Evolutionary conservation across 2,888 invertebrate species (phyloP).

Genomic region (Harpalus rufipes): DNA sequence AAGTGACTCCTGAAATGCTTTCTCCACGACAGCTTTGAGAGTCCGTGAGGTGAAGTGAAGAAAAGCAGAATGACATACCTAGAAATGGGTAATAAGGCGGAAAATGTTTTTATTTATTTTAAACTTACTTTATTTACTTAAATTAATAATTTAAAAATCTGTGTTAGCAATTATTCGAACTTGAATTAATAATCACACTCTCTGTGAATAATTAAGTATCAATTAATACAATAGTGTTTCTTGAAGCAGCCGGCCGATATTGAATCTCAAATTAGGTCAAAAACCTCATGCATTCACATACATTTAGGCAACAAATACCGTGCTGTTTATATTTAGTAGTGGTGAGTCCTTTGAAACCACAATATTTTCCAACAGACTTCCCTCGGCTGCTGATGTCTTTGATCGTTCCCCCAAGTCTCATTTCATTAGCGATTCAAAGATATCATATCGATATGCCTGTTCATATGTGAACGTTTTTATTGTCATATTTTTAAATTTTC

Average conservation of each 20-base stretch:
- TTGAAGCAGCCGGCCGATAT: constrained; percentile 31
- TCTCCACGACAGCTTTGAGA: no score
- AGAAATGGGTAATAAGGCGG: no score
- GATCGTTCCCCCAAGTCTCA: constrained; percentile 34
- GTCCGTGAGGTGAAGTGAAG: no score
- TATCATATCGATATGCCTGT: constrained; percentile 12
- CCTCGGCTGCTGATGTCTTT: constrained; percentile 40
- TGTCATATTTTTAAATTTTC: constrained; percentile 21
- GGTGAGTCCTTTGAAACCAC: constrained; percentile 37
- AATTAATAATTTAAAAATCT: no score
- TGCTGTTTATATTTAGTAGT: constrained; percentile 43
- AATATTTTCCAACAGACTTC: constrained; percentile 36
- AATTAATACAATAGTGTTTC: constrained; percentile 47
- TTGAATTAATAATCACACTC: constrained; percentile 30
- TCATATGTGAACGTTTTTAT: constrained; percentile 15
- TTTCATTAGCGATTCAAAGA: constrained; percentile 49
- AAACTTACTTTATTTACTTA: background rate
- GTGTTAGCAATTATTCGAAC: constrained; percentile 5
- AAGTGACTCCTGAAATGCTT: no score
- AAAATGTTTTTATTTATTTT: no score
- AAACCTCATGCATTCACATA: constrained; percentile 8
- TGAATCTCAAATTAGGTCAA: constrained; percentile 30
- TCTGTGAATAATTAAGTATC: constrained; percentile 42
- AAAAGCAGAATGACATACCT: no score
- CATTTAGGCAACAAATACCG: background rate